These are phyloP conservation scores for Drosophila monieri DNA, from an alignment of 2,888 invertebrate genomes.

Conservation along the genomic window DNA sequence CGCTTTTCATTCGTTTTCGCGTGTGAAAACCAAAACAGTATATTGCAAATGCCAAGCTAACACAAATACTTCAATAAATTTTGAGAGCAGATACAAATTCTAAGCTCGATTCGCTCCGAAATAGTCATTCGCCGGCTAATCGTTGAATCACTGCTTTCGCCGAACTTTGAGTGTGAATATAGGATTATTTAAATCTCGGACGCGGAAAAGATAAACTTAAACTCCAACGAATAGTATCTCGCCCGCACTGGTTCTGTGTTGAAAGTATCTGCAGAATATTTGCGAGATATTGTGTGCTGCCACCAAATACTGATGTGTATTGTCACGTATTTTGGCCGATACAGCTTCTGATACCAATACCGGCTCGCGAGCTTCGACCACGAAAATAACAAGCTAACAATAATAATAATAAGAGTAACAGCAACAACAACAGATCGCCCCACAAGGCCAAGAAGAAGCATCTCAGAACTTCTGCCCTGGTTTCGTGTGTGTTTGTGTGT, in stretches of 20 bases:
- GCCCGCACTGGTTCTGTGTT: neutral
- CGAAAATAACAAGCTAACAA: conserved; percentile 13
- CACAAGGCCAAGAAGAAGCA: conserved; percentile 27
- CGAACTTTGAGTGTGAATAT: neutral
- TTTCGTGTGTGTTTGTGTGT: conserved; percentile 50
- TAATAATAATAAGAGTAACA: conserved; percentile 15
- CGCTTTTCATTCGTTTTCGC: conserved; percentile 1
- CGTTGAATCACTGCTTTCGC: neutral
- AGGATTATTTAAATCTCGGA: neutral
- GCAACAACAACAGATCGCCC: conserved; percentile 4
- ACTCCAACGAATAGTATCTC: neutral
- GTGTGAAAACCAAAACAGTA: conserved; percentile 1
- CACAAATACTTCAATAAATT: neutral
- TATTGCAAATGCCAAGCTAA: neutral
- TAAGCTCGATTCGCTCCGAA: neutral
- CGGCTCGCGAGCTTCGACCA: conserved; percentile 10
- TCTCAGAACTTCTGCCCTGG: conserved; percentile 55
- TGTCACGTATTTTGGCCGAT: conserved; percentile 2
- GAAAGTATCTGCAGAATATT: neutral
- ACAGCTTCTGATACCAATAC: conserved; percentile 1
- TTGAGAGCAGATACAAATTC: neutral
- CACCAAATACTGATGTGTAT: conserved; percentile 1
- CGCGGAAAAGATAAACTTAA: conserved; percentile 1
- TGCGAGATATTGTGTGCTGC: neutral
- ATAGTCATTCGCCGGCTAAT: neutral